phyloP scores from a whole-genome alignment of 1,140 invertebrate genomes.

The Zelostemma sp. region DNA sequence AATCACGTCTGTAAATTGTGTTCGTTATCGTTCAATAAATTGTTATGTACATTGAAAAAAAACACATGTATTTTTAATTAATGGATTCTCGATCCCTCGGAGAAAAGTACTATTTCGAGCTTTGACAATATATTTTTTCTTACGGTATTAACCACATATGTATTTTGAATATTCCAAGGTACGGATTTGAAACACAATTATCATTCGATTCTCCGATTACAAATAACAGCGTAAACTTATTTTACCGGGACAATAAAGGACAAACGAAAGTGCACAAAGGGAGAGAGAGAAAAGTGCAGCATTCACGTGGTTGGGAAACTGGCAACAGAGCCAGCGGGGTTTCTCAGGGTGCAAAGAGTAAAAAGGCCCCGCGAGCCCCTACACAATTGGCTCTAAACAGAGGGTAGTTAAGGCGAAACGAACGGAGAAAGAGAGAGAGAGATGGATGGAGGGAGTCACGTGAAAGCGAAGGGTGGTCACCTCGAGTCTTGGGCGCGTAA shows the following conservation, averaged over 20 bases:
- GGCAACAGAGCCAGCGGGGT: slow-evolving; percentile 55
- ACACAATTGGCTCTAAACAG: slow-evolving; percentile 57
- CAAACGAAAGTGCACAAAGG: slow-evolving; percentile 25
- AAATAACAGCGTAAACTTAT: too few species aligned
- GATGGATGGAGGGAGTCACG: slow-evolving; percentile 22
- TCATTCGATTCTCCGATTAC: too few species aligned
- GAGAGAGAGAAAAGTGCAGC: slow-evolving; percentile 34
- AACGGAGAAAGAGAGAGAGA: slow-evolving; percentile 14
- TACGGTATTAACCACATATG: not conserved
- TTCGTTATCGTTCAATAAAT: too few species aligned
- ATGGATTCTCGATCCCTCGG: too few species aligned
- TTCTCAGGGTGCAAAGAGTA: slow-evolving; percentile 48
- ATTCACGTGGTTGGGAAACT: slow-evolving; percentile 49
- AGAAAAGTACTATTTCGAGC: not conserved
- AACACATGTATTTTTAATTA: too few species aligned
- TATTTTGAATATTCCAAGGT: too few species aligned
- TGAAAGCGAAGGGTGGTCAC: slow-evolving; percentile 55
- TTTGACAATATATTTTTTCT: too few species aligned
- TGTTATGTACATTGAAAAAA: too few species aligned
- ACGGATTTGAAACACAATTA: too few species aligned
- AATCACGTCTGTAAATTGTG: too few species aligned
- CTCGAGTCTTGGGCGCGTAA: slow-evolving; percentile 38
- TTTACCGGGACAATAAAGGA: slow-evolving; percentile 31
- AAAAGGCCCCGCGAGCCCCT: slow-evolving; percentile 46
- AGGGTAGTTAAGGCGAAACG: slow-evolving; percentile 55